A percentile compares a stretch with the other conserved stretches of the same genome.
Conservation (phyloP, 2,113 vertebrate species). For the Otocyon megalotis region DNA sequence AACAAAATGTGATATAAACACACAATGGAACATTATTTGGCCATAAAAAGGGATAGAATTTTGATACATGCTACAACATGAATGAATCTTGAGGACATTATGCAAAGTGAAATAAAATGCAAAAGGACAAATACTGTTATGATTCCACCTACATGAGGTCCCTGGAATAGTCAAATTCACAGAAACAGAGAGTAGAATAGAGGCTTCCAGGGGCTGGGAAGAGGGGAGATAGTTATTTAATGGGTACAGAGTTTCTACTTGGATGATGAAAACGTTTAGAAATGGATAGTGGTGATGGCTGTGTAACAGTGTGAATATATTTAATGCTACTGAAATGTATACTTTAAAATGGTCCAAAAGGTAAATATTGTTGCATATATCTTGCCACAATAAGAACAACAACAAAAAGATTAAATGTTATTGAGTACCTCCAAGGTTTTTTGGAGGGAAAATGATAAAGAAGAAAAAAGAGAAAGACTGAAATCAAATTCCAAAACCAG, state of each 20-base stretch:
- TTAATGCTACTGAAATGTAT: neutral
- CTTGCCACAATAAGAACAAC: neutral
- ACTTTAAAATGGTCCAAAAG: neutral
- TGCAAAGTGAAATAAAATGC: neutral
- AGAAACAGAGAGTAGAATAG: neutral
- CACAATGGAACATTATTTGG: neutral
- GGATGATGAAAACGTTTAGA: neutral
- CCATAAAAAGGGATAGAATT: neutral
- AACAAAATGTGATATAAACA: conserved; percentile 2
- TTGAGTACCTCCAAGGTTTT: neutral
- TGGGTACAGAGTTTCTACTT: neutral
- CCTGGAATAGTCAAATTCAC: neutral
- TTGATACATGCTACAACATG: neutral
- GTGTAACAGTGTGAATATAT: neutral
- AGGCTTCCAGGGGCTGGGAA: neutral
- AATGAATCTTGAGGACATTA: neutral
- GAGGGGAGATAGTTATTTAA: neutral
- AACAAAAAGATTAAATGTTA: neutral
- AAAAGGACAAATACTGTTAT: neutral
- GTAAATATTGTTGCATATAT: neutral
- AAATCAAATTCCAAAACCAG: conserved; percentile 8
- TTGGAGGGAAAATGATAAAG: neutral
- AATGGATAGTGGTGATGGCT: no score
- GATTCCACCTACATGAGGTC: neutral
- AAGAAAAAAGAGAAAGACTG: neutral